Evolutionary conservation across 2,113 vertebrate genomes (phyloP).

Genomic region (Casuarius casuarius): DNA sequence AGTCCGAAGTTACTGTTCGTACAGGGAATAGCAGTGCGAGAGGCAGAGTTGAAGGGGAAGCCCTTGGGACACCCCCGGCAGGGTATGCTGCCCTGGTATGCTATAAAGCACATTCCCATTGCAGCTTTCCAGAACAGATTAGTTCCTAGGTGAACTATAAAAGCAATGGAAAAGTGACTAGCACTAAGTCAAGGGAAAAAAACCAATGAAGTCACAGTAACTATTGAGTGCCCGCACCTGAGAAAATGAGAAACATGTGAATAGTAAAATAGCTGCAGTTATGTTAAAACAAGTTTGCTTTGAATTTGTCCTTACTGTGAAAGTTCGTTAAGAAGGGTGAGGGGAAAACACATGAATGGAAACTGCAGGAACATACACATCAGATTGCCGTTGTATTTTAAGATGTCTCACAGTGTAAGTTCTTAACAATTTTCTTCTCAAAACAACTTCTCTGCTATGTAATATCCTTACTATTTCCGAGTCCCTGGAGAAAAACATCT

Average conservation of each 20-base stretch:
- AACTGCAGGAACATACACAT: neutral
- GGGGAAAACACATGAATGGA: rapidly evolving
- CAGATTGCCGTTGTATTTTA: neutral
- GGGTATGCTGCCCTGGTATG: neutral
- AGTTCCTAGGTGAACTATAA: neutral
- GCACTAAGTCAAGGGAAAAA: neutral
- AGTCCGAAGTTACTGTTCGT: neutral
- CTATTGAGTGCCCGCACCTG: neutral
- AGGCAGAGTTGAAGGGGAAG: neutral
- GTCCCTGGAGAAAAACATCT: neutral
- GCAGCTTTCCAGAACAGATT: neutral
- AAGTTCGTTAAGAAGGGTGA: neutral
- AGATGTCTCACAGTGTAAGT: neutral
- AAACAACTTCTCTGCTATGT: neutral
- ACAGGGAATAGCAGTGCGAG: neutral
- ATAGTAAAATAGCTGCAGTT: neutral
- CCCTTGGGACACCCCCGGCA: neutral
- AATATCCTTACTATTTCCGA: neutral
- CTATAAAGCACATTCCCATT: neutral
- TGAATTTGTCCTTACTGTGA: neutral
- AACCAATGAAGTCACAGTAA: neutral
- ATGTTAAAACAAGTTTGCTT: neutral
- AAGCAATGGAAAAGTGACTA: neutral
- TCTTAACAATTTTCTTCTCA: neutral
- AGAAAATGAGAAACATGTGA: neutral